A percentile compares a stretch with the other conserved stretches of the same genome.
phyloP scores from a whole-genome alignment of 2,113 vertebrate species.

The Bubo bubo region DNA sequence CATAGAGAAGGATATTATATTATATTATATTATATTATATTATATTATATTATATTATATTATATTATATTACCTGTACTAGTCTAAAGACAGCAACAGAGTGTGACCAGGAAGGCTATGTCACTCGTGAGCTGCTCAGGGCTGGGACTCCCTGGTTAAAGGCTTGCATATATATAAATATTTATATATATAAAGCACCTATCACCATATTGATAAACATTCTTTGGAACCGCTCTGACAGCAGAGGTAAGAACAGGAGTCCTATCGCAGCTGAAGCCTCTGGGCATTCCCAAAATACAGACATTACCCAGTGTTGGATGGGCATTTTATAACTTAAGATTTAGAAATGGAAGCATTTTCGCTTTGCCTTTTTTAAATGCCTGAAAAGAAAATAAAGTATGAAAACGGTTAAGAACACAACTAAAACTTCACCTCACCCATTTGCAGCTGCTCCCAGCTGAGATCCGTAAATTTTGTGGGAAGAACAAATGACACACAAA shows the following conservation, averaged over 20 bases:
- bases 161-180: background rate
- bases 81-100: background rate
- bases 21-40: no score
- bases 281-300: background rate
- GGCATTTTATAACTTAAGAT: fast-evolving
- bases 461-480: background rate
- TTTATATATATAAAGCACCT: no score
- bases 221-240: no score
- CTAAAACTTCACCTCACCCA: background rate
- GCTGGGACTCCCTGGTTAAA: background rate
- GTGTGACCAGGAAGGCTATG: background rate
- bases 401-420: background rate
- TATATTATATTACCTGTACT: background rate
- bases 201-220: no score
- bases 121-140: background rate
- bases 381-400: background rate
- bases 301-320: background rate
- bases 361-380: background rate
- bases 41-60: no score
- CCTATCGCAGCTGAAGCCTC: background rate
- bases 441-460: background rate
- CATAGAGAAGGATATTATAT: background rate
- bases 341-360: background rate
- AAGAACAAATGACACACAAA: background rate
- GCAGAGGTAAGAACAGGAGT: no score